Evolutionary conservation across 2,113 vertebrate species (phyloP), one percentile per base, ranked within the genome.

Genomic region (Ameiurus melas): DNA sequence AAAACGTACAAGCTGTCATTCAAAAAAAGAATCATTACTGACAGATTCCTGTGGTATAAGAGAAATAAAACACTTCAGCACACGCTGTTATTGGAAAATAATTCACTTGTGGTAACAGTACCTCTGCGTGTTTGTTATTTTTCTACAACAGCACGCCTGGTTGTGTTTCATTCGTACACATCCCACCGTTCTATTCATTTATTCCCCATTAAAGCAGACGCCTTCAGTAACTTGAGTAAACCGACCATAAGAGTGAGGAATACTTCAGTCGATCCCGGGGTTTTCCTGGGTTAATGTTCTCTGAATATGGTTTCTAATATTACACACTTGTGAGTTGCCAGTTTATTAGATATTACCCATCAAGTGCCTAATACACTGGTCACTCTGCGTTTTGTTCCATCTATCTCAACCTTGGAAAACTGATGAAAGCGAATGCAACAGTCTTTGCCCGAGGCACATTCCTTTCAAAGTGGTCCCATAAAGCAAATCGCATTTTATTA

Each of bases 401-500:
- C 80, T 62, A 27, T 36, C 4, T 68, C n/a, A 81, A 70, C 43
- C 77, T 47, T 53, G 22, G 4, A 80, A 57, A 22, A 60, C 12
- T 0, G 70, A 58, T 19, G n/a, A 57, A 73, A 22, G 53, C 4
- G 4, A 82, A 83, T 43, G 36, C 3, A 39, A 62, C 39, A 14
- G 6, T 68, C 27, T 75, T 53, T 33, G 19, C 86, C 68, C 66
- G 10, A 73, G 43, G 36, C 80, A 60, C 33, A 51, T 60, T 83
- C 36, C 86, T 60, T 73, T 75, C 53, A 47, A 83, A 60, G 27
- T 4, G 33, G 20, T 66, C 60, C 43, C 27, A 14, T 60, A n/a
- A 84, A 66, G 71, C 70, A 39, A 84, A 83, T 88, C 22, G 3
- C n/a, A 10, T 84, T 78, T 77, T 47, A 36, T 84, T 85, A 81